Evolutionary conservation across 2,888 invertebrate genomes (phyloP).

Genomic region (Sarcophaga subvicina): DNA sequence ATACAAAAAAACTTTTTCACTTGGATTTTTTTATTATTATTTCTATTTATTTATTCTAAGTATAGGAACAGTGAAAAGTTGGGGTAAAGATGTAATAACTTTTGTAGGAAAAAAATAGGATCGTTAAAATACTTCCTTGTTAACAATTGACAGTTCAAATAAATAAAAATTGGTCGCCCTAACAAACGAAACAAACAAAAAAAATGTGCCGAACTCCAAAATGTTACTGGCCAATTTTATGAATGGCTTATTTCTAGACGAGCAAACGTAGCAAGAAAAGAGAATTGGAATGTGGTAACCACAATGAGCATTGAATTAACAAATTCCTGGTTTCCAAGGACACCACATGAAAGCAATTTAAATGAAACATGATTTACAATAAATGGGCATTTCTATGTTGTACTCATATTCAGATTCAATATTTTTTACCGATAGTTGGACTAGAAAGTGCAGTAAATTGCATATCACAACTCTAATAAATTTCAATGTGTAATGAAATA

Average conservation of each 20-base stretch:
- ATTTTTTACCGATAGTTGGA: neutral
- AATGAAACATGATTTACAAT: constrained; percentile 55
- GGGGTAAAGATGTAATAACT: constrained; percentile 2
- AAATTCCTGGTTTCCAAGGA: constrained; percentile 80
- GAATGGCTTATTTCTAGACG: neutral
- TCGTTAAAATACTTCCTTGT: constrained; percentile 45
- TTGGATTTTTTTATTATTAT: constrained; percentile 21
- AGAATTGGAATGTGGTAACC: neutral
- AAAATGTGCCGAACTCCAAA: constrained; percentile 22
- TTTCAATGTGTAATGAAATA: too few species aligned
- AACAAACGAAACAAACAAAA: neutral
- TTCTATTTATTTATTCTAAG: constrained; percentile 20
- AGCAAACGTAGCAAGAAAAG: neutral
- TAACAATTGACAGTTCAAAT: constrained; percentile 27
- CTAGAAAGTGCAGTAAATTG: neutral
- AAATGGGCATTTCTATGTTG: constrained; percentile 46
- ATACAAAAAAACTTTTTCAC: constrained; percentile 62
- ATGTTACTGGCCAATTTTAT: neutral
- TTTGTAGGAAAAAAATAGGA: constrained; percentile 26
- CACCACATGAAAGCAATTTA: constrained; percentile 72
- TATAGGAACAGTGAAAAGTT: constrained; percentile 19
- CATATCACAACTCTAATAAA: neutral
- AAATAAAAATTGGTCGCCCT: neutral
- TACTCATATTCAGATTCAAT: neutral
- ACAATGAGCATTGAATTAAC: constrained; percentile 81